Base-by-base conservation (phyloP, 2,888 invertebrate species). In the Torymus auratus region DNA sequence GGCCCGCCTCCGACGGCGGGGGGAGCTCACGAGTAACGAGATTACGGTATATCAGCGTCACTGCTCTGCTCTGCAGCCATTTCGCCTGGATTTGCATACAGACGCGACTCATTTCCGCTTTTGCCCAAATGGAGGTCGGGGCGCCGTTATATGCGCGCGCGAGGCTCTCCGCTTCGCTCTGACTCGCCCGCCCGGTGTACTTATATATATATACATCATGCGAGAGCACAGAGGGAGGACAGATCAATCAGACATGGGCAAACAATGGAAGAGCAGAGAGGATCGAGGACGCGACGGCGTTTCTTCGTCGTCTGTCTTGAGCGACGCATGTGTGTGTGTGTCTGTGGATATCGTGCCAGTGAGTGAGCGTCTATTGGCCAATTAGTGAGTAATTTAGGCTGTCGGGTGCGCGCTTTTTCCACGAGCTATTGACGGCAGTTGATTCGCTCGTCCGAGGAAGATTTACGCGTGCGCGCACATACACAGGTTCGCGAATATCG, bases 81-180 rank as follows among this genome's bases (percentile, higher is more conserved):
- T 84, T 83, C 74, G 77, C 73, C 68, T 41, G 80, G 78, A 86
- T 87, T 86, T 87, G 84, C 86, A 87, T 86, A 85, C 81, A 84
- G 83, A 83, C 84, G 83, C 83, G 84, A 83, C 82, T 84, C 85
- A 87, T 88, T 88, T 88, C 87, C 87, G 87, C 85, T 87, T 87
- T 86, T 85, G 85, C 86, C 87, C 83, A 88, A 88, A 89, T 88
- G 84, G 87, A 88, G 88, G 88, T 88, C 87, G 86, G 82, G 82
- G 83, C 84, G 86, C 86, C 86, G 86, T 79, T 82, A 78, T 73
- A 28, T 62, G 72, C 67, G 50, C 53, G n/a, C 23, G 20, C 74
- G 23, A 50, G 55, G 41, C 20, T 58, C 65, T 65, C 58, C 13
- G 52, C 62, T 15, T 41, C 20, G 50, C 60, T 67, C 52, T 52